Conservation (phyloP, 1,140 invertebrate genomes). For the Cydia strobilella region DNA sequence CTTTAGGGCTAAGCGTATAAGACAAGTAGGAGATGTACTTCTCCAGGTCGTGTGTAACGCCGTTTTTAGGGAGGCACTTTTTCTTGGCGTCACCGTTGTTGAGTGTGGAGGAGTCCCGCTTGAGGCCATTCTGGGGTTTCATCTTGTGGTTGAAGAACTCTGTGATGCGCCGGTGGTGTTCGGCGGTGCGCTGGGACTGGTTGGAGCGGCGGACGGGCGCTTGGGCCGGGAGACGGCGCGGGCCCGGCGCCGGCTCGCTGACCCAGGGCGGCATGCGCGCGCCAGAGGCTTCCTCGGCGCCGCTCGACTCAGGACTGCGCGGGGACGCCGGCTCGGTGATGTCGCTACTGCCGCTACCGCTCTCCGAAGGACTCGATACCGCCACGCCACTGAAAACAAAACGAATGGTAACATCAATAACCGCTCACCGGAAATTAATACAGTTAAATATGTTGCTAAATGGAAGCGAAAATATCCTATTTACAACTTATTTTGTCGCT, state of each 20-base stretch:
- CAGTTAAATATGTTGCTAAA: background rate
- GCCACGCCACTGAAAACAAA: slow-evolving; percentile 76
- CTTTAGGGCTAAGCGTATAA: slow-evolving; percentile 75
- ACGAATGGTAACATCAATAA: slow-evolving; percentile 9
- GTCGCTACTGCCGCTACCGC: slow-evolving; percentile 75
- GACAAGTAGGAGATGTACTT: slow-evolving; percentile 78
- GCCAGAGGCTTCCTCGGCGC: slow-evolving; percentile 79
- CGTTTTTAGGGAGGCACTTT: slow-evolving; percentile 73
- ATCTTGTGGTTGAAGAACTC: slow-evolving; percentile 91
- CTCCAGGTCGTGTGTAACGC: slow-evolving; percentile 72
- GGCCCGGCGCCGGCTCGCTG: slow-evolving; percentile 77
- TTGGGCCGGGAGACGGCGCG: slow-evolving; percentile 70
- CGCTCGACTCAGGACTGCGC: slow-evolving; percentile 83
- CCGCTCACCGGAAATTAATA: background rate
- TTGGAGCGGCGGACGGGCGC: slow-evolving; percentile 71
- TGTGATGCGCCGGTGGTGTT: slow-evolving; percentile 82
- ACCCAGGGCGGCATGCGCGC: slow-evolving; percentile 76
- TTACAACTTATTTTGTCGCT: background rate
- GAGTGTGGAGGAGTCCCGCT: slow-evolving; percentile 63
- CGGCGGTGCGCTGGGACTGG: slow-evolving; percentile 39
- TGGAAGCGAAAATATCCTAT: background rate
- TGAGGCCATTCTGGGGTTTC: slow-evolving; percentile 83
- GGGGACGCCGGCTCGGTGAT: slow-evolving; percentile 89
- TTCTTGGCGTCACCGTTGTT: slow-evolving; percentile 64
- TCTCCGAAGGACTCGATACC: slow-evolving; percentile 77